Conservation (phyloP, 2,888 invertebrate species). For the Cremastinae sp. region DNA sequence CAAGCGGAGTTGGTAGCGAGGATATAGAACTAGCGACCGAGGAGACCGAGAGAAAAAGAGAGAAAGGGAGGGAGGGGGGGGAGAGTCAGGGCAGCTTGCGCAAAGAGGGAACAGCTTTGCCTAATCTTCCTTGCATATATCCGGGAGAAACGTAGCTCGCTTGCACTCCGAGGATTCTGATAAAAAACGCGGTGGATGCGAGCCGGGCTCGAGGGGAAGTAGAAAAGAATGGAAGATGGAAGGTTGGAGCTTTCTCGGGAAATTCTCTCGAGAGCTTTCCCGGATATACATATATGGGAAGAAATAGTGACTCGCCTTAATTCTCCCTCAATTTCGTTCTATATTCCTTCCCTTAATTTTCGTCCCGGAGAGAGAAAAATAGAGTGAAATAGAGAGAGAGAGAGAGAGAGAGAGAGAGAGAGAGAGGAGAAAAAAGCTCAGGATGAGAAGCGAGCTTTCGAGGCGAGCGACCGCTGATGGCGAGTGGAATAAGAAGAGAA, state of each 20-base stretch:
- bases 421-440: slow-evolving; percentile 17
- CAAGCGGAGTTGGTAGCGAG: slow-evolving; percentile 18
- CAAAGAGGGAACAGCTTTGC: slow-evolving; percentile 67
- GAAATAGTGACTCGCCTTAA: slow-evolving; percentile 6
- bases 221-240: not conserved
- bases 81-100: slow-evolving; percentile 65
- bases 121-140: slow-evolving; percentile 67
- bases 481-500: slow-evolving; percentile 13
- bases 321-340: slow-evolving; percentile 72
- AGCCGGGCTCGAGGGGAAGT: not conserved
- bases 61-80: slow-evolving; percentile 33
- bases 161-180: slow-evolving; percentile 19
- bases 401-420: not conserved
- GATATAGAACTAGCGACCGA: not conserved
- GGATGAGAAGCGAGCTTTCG: slow-evolving; percentile 18
- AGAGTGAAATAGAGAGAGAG: not conserved
- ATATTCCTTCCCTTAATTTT: slow-evolving; percentile 71
- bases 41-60: slow-evolving; percentile 8
- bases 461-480: slow-evolving; percentile 29
- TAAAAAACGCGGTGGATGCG: slow-evolving; percentile 1
- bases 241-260: slow-evolving; percentile 1
- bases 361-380: slow-evolving; percentile 44
- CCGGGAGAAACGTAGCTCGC: slow-evolving; percentile 22
- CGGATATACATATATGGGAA: slow-evolving; percentile 22
- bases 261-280: not conserved